Evolutionary conservation across 2,113 vertebrate genomes (phyloP).

Genomic region (Potamarius usumacintae): DNA sequence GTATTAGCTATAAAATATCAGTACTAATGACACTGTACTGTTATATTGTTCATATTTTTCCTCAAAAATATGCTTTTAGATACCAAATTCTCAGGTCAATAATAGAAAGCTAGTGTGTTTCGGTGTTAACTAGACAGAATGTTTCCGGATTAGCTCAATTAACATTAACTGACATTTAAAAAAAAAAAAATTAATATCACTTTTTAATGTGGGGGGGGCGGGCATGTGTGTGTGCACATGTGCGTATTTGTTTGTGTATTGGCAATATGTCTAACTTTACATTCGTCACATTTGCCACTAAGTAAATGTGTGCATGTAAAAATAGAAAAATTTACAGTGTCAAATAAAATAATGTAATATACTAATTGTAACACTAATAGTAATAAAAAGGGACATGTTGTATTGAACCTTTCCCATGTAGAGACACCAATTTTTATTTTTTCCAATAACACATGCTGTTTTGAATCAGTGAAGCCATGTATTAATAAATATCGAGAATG

Average conservation of each 20-base stretch:
- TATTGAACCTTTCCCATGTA: too few relatives aligned
- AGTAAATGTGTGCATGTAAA: not conserved
- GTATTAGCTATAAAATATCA: not conserved
- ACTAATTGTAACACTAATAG: not conserved
- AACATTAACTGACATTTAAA: not conserved
- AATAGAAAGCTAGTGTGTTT: not conserved
- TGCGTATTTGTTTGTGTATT: constrained; percentile 35
- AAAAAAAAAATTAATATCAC: not conserved
- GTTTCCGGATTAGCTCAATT: not conserved
- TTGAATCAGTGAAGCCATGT: not conserved
- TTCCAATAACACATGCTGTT: not conserved
- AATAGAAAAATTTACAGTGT: not conserved
- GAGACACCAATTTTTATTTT: too few relatives aligned
- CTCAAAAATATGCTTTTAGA: not conserved
- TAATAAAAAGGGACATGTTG: not conserved
- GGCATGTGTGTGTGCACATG: not conserved
- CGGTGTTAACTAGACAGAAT: not conserved
- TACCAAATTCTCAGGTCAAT: not conserved
- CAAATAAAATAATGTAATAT: not conserved
- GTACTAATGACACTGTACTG: not conserved
- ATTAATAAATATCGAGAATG: not conserved
- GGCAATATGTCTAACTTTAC: not conserved
- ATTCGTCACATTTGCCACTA: not conserved
- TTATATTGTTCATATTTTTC: not conserved
- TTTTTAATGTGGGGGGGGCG: not conserved